phyloP scores from a whole-genome alignment of 2,888 invertebrate species.

The Yponomeuta plumbellus region DNA sequence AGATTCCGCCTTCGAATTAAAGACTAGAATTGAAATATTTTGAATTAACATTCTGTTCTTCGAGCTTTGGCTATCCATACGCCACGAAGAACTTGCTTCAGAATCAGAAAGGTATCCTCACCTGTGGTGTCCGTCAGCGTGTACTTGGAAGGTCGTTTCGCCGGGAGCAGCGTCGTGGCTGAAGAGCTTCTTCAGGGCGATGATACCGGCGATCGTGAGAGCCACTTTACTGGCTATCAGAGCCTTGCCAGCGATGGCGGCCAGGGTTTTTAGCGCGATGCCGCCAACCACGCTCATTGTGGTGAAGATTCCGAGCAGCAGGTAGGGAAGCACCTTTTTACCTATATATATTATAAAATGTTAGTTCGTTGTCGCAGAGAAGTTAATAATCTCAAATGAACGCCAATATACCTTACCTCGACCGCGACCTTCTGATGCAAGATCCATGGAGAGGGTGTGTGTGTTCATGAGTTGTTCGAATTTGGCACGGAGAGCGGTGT shows the following conservation, averaged over 20 bases:
- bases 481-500: slow-evolving; percentile 67
- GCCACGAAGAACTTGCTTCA: neutral
- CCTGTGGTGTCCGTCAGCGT: slow-evolving; percentile 81
- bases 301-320: slow-evolving; percentile 78
- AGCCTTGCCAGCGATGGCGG: slow-evolving; percentile 83
- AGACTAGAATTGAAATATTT: slow-evolving; percentile 71
- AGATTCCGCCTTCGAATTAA: slow-evolving; percentile 79
- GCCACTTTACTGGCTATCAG: slow-evolving; percentile 84
- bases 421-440: slow-evolving; percentile 71
- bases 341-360: slow-evolving; percentile 37
- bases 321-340: slow-evolving; percentile 76
- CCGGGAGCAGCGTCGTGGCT: slow-evolving; percentile 79
- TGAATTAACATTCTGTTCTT: slow-evolving; percentile 33
- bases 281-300: slow-evolving; percentile 83
- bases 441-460: slow-evolving; percentile 80
- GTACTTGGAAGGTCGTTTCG: slow-evolving; percentile 81
- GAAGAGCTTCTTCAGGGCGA: slow-evolving; percentile 83
- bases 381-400: neutral
- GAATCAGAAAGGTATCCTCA: slow-evolving; percentile 23
- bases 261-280: slow-evolving; percentile 81
- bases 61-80: neutral
- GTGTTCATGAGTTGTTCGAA: slow-evolving; percentile 79
- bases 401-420: slow-evolving; percentile 43
- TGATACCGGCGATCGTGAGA: slow-evolving; percentile 82
- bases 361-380: slow-evolving; percentile 5